phyloP scores from a whole-genome alignment of 2,797 vertebrate species.

The Natrix natrix region DNA sequence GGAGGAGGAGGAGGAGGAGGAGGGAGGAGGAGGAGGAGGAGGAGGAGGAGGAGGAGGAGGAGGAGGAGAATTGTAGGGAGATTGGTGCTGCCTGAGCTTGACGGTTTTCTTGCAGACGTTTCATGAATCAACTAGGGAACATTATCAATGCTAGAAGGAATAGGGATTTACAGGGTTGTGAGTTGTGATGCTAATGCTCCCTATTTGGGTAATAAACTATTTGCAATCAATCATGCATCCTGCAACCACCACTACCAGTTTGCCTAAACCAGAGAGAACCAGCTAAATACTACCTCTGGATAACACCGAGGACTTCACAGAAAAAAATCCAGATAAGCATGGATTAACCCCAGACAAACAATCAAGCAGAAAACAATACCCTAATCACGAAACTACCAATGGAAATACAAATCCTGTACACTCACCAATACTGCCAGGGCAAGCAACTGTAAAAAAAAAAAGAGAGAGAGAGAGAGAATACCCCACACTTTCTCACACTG shows the following conservation, averaged over 20 bases:
- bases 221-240: not conserved
- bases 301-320: not conserved
- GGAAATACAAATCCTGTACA: not conserved
- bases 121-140: not conserved
- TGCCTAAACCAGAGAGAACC: no score
- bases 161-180: not conserved
- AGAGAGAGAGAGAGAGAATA: not conserved
- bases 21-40: no score
- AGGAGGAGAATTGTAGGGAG: not conserved
- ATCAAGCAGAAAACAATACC: not conserved
- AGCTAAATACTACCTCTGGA: no score
- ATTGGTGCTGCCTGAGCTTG: not conserved
- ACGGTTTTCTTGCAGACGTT: not conserved
- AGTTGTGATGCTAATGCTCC: not conserved
- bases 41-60: no score
- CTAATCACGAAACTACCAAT: not conserved
- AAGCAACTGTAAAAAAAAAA: not conserved
- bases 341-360: not conserved
- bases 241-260: no score
- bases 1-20: no score
- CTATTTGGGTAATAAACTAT: not conserved
- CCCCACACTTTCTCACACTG: not conserved
- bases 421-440: no score
- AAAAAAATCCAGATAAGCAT: not conserved
- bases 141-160: not conserved